Base-by-base conservation (phyloP, 35 echinoderm and acorn worm genomes). In the Lytechinus variegatus region DNA sequence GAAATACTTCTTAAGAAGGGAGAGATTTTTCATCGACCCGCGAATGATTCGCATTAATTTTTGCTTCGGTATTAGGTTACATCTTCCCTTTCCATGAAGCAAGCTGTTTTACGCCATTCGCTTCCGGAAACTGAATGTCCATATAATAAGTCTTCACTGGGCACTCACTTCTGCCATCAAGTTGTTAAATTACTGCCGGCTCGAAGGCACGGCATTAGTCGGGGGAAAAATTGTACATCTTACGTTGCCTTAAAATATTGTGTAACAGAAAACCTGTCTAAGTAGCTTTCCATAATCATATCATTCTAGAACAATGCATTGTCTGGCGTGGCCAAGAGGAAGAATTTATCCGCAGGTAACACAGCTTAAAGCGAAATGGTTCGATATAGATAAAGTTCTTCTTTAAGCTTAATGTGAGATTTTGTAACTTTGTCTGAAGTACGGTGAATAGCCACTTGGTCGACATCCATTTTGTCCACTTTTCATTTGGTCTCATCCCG, bases 221-320 rank as follows among this genome's bases (percentile, higher is more conserved):
- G n/a, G n/a, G 4, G n/a, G 4, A 60, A 60, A 60, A 60, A 9
- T 60, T 0, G 33, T 60, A 60, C 57, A 10, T 60, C 57, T 24
- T 16, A 21, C 16, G 19, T n/a, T 79, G 66, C 66, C 66, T 79
- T 79, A n/a, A 79, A 79, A 8, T 79, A 79, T n/a, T 79, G 66
- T 79, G 66, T 79, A 79, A 79, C 66, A 7, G 66, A 24, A 79
- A 5, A 79, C 66, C 66, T 27, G 66, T 24, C 7, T 79, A 5
- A 79, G 66, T n/a, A 79, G 66, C 19, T 79, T 79, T 79, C 66
- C 66, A 79, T 79, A n/a, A 79, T 79, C 19, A 79, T n/a, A 79
- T 24, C 19, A 24, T 79, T 79, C 66, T 19, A 79, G 66, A 79
- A 79, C n/a, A 24, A 24, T 79, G 16, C 19, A 79, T 79, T 24